Evolutionary conservation across 2,113 vertebrate genomes (phyloP), one percentile per base, ranked within the genome.

Genomic region (Rousettus leschenaultii): DNA sequence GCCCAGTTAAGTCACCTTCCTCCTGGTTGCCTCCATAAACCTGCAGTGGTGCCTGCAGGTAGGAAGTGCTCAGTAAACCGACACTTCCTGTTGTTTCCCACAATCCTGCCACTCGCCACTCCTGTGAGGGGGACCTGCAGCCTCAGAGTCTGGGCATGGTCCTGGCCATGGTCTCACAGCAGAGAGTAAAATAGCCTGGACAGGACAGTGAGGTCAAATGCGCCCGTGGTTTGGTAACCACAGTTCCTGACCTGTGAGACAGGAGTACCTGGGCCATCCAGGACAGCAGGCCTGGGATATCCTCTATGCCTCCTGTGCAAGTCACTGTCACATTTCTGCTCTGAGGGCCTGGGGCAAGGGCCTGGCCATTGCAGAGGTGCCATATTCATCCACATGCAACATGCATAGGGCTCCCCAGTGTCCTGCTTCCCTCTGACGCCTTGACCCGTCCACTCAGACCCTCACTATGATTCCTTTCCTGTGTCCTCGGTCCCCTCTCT

Each of bases 141-240:
- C 12, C 38, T 40, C 11, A 30, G 38, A 30, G 5, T 43, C 45
- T 45, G 40, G 77, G 22, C 33, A 28, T 16, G 11, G 2, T 33
- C 57, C 55, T 89, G 28, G 3, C 16, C 77, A 28, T 38, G 10
- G 14, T 12, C 77, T 66, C 0, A 0, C n/a, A 65, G 77, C 7
- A 24, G 53, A 19, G 4, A 18, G 21, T 24, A 4, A 14, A 40
- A 40, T 16, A 53, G 18, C 11, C 70, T 68, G 38, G 24, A 55
- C 51, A 48, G 43, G 16, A 11, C 2, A 5, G 6, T 68, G 18
- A 8, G 4, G 33, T n/a, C 26, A 66, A 35, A 12, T 0, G 12
- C 28, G 30, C 38, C 30, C 22, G 28, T 0, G 18, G 3, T 21
- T 7, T 2, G 0, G 26, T 21, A 53, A 43, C 21, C 0, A 53